Evolutionary conservation across 1,140 invertebrate genomes (phyloP).

Genomic region (Thaumetopoea pityocampa): DNA sequence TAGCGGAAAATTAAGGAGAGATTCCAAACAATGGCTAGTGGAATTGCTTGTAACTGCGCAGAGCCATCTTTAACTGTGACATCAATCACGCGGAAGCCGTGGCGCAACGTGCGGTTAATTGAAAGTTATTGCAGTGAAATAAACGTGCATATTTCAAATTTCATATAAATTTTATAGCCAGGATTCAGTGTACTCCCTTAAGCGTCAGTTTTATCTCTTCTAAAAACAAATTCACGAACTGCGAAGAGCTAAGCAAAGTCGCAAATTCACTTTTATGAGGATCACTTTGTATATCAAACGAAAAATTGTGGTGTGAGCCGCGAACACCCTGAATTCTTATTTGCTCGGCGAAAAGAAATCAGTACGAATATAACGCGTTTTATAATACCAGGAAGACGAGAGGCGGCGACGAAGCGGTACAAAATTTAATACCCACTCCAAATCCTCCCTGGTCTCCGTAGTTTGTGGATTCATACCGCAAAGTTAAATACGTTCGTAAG

Average conservation of each 20-base stretch:
- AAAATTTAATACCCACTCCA: constrained; percentile 37
- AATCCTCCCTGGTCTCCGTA: constrained; percentile 3
- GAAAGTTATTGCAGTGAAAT: constrained; percentile 26
- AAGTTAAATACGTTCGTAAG: constrained; percentile 8
- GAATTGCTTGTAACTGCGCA: constrained; percentile 27
- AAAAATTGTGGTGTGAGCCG: constrained; percentile 8
- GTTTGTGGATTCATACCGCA: constrained; percentile 17
- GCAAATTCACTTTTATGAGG: constrained; percentile 1
- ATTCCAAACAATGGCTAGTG: constrained; percentile 32
- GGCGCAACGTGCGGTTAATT: constrained; percentile 17
- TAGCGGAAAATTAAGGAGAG: constrained; percentile 47
- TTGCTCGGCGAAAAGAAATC: constrained; percentile 19
- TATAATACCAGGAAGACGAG: constrained; percentile 21
- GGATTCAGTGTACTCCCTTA: background rate
- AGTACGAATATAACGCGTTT: constrained; percentile 17
- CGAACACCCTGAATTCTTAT: constrained; percentile 16
- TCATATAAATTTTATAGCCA: constrained; percentile 7
- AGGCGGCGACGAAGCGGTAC: constrained; percentile 17
- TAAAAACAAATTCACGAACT: constrained; percentile 4
- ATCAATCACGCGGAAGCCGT: constrained; percentile 25
- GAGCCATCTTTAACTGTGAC: constrained; percentile 19
- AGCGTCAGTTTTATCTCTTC: constrained; percentile 4
- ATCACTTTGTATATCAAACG: background rate
- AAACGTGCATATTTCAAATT: constrained; percentile 1
- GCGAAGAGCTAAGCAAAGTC: constrained; percentile 1